Percentiles rank a stretch among this genome's conserved stretches.
Evolutionary conservation across 2,113 vertebrate genomes (phyloP).

Genomic region (Limanda limanda): DNA sequence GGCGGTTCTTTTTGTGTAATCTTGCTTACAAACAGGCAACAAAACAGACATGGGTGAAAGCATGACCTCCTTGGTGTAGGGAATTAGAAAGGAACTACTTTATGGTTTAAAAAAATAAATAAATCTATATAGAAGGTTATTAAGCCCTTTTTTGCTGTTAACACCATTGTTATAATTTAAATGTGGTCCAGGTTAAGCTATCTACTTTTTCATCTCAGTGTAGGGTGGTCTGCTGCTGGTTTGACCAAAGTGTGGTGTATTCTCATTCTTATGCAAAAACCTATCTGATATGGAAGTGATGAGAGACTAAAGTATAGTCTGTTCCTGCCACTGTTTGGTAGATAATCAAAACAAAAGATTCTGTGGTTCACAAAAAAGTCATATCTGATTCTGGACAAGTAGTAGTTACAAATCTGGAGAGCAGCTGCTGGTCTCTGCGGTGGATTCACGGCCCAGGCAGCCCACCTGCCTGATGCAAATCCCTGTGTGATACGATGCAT

Average conservation of each 20-base stretch:
- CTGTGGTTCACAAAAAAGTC: slow-evolving; percentile 9
- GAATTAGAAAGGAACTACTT: too few relatives aligned
- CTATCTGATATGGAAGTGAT: too few relatives aligned
- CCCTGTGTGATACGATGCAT: slow-evolving; percentile 30
- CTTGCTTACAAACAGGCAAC: too few relatives aligned
- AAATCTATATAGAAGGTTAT: background rate
- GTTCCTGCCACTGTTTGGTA: background rate
- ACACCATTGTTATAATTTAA: background rate
- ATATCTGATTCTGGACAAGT: slow-evolving; percentile 13
- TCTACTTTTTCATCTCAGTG: slow-evolving; percentile 37
- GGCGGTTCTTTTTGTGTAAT: too few relatives aligned
- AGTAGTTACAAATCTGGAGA: background rate
- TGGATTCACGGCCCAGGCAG: background rate
- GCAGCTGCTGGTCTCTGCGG: slow-evolving; percentile 4
- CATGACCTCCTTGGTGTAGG: too few relatives aligned
- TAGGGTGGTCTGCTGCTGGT: background rate
- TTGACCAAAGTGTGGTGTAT: background rate
- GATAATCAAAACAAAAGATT: background rate
- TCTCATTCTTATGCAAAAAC: background rate
- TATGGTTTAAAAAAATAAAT: background rate
- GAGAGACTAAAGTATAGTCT: too few relatives aligned
- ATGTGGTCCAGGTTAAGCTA: slow-evolving; percentile 17
- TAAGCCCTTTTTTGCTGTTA: background rate
- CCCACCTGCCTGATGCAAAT: slow-evolving; percentile 29
- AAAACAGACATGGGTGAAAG: too few relatives aligned